Base-by-base conservation (phyloP, 2,113 vertebrate genomes). In the Condylura cristata region DNA sequence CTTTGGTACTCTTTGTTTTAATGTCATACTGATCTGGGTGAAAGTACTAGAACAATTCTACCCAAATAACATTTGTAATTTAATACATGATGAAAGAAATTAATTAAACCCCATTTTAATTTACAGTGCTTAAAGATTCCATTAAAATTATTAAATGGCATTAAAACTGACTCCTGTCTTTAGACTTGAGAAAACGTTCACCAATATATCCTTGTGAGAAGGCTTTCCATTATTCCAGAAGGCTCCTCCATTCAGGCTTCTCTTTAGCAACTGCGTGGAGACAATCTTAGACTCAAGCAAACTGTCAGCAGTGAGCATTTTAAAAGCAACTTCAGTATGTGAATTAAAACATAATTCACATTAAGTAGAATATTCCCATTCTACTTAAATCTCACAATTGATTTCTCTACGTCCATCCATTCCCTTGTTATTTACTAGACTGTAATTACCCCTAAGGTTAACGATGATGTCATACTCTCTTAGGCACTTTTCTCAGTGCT, bases 61-160 rank as follows among this genome's bases (percentile, higher is more conserved):
- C 37, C 18, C 60, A 90, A 60, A 58, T 44, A 82, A 28, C 37
- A 75, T 39, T 70, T 86, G 65, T 90, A 13, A 68, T 68, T 65
- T 32, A 10, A 9, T 65, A 65, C 4, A n/a, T n/a, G 10, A n/a
- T 32, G 13, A 16, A 65, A 14, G 18, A 37, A 18, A 37, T 37
- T 1, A 66, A 37, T 68, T 22, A 68, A 20, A 37, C 32, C n/a
- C 8, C 17, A 65, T 34, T 58, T 70, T 63, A 87, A 90, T 75
- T 94, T 26, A 65, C 12, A 76, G 60, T 39, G 66, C 37, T 79
- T 89, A 48, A 94, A 74, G 78, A 80, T 70, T 58, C 85, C 70
- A 26, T 11, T 51, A 72, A 44, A 71, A 75, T 75, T 41, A 72
- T 81, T 17, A 86, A 86, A 48, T 51, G 9, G 24, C 17, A 61